Base-by-base conservation (phyloP, 2,113 vertebrate genomes). In the Amphiprion percula region DNA sequence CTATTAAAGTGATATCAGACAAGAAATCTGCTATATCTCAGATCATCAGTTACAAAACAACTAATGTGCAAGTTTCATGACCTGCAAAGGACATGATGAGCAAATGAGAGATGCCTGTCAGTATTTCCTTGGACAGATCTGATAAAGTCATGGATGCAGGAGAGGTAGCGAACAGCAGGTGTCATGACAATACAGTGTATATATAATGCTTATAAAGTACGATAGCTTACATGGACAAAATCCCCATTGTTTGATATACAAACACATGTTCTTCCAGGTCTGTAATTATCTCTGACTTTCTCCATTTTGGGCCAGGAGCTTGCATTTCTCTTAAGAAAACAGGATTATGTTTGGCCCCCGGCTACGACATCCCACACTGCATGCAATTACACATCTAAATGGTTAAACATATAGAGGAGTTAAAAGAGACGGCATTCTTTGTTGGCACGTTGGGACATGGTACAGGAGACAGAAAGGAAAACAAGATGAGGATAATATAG, bases 381-480 rank as follows among this genome's bases (percentile, higher is more conserved):
- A 39, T 85, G 69, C 85, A 86, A 91, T 91, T 91, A 87, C 67
- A 76, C 63, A 91, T 86, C 61, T 77, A 83, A 91, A 89, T 86
- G 68, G 68, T 75, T 78, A 87, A 88, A 72, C 49, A 59, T 80
- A 82, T 68, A 76, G 74, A 70, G 26, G 21, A 86, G 78, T 61
- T 84, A 46, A 87, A 84, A 86, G 81, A 82, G 53, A 75, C 62
- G 6, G 64, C 85, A 92, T 90, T 93, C 87, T 90, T 90, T 26
- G 12, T 21, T 77, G 83, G 79, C 91, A 91, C 15, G 91, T 86
- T 65, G 55, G 59, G 80, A 33, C 93, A 84, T 60, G 85, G 86
- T 58, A 58, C 21, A 26, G 3, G 52, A 82, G 68, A 63, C 64
- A 70, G 52, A 79, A 80, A 77, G 64, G 12, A 82, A 85, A 90